Base-by-base conservation (phyloP, 2,113 vertebrate species). In the Aythya baeri region DNA sequence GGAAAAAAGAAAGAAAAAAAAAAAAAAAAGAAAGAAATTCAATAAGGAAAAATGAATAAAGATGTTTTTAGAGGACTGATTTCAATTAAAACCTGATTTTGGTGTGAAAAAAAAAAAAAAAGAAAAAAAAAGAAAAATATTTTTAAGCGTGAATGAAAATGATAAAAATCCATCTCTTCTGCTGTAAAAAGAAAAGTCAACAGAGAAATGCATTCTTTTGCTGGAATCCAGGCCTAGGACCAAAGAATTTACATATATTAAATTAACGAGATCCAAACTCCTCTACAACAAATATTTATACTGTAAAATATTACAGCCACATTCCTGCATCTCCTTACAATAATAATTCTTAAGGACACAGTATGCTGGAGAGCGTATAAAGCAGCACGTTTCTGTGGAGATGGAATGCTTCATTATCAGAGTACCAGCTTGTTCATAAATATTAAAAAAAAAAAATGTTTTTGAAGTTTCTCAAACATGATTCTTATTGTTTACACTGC, bases 321-420 rank as follows among this genome's bases (percentile, higher is more conserved):
- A 88, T 97, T 86, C 96, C 91, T 95, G 44, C 62, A 86, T 93
- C 80, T 95, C 55, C 77, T 94, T 94, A 88, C 91, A 94, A 94
- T 96, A 96, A 96, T 96, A 96, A 94, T 90, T 96, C 94, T 94
- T 95, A 90, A 72, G 84, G 75, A 96, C 75, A 89, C 67, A 41
- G 38, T 57, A 66, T 88, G 59, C 72, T 78, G 83, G 87, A 38
- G 32, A 80, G 27, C 2, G 1, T 66, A 77, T 91, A 91, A 86
- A 92, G 44, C 32, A 78, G 68, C 29, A 31, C 25, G 13, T 89
- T 97, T 92, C 75, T 93, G 84, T 15, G 9, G 90, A 97, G 88
- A 96, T 88, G 94, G 85, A 97, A 96, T 94, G 85, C 83, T 97
- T 96, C 93, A 95, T 96, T 97, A 96, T 91, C 67, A 94, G 91